These are phyloP conservation scores for Dinothrombium tinctorium DNA, from an alignment of 1,140 invertebrate genomes.

Conservation along the genomic window DNA sequence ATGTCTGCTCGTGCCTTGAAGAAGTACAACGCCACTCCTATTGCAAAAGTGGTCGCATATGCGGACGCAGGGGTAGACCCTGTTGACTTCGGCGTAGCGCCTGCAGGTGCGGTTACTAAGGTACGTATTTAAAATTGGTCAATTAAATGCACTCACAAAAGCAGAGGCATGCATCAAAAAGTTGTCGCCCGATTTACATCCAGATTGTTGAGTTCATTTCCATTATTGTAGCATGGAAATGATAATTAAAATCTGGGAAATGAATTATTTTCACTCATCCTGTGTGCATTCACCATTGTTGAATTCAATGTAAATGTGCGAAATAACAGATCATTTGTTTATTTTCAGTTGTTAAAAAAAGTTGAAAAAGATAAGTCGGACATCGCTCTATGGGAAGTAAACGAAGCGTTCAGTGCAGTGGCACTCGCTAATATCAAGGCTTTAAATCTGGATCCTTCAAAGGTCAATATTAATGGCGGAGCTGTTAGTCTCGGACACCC, in stretches of 20 bases:
- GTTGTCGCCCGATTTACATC: no score
- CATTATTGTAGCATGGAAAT: no score
- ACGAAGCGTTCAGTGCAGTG: slow-evolving; percentile 95
- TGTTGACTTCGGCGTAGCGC: slow-evolving; percentile 90
- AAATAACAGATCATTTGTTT: no score
- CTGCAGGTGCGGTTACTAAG: slow-evolving; percentile 63
- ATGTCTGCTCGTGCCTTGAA: slow-evolving; percentile 49
- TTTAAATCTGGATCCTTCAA: slow-evolving; percentile 57
- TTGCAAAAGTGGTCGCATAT: slow-evolving; percentile 68
- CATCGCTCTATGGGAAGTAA: slow-evolving; percentile 87
- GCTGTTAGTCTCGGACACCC: slow-evolving; percentile 98
- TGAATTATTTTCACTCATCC: no score
- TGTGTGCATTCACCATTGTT: no score
- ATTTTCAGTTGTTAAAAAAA: slow-evolving; percentile 35
- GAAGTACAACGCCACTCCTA: slow-evolving; percentile 49
- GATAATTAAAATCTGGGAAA: no score
- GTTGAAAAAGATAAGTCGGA: slow-evolving; percentile 61
- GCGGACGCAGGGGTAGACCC: slow-evolving; percentile 87
- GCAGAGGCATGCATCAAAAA: no score
- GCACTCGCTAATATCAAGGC: slow-evolving; percentile 76
- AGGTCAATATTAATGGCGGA: slow-evolving; percentile 88
- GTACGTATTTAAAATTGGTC: slow-evolving; percentile 50
- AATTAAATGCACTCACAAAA: slow-evolving; percentile 48
- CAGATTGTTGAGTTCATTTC: no score
- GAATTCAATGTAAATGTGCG: no score